Percentiles rank a stretch among this genome's conserved stretches.
Evolutionary conservation across 2,888 invertebrate species (phyloP).

Genomic region (Tholera decimalis): DNA sequence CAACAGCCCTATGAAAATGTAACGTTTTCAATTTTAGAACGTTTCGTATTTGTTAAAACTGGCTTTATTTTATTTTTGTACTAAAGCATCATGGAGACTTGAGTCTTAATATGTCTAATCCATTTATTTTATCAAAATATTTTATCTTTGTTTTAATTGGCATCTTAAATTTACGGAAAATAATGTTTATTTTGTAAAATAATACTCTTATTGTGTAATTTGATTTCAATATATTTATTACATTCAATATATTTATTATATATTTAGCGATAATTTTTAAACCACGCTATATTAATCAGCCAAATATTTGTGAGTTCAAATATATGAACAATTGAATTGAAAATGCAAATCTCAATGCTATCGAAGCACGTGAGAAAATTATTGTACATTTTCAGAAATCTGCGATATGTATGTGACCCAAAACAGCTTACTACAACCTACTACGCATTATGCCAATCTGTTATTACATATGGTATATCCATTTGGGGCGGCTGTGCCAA

Average conservation of each 20-base stretch:
- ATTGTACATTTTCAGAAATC: too few relatives aligned
- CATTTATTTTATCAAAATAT: slow-evolving; percentile 18
- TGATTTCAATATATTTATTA: slow-evolving; percentile 26
- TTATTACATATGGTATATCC: too few relatives aligned
- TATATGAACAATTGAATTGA: too few relatives aligned
- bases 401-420: too few relatives aligned
- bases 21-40: neutral
- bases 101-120: neutral
- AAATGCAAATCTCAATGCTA: too few relatives aligned
- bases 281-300: too few relatives aligned
- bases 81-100: too few relatives aligned
- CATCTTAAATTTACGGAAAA: neutral
- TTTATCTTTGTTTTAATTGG: neutral
- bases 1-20: slow-evolving; percentile 3
- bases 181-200: neutral
- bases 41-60: neutral
- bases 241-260: slow-evolving; percentile 30
- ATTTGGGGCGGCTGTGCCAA: too few relatives aligned
- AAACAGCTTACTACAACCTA: too few relatives aligned
- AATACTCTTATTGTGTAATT: slow-evolving; percentile 8
- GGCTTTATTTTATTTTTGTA: neutral
- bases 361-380: too few relatives aligned
- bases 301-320: too few relatives aligned
- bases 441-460: too few relatives aligned
- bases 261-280: slow-evolving; percentile 28